Base-by-base conservation (phyloP, 2,888 invertebrate genomes). In the Chirona hameri region DNA sequence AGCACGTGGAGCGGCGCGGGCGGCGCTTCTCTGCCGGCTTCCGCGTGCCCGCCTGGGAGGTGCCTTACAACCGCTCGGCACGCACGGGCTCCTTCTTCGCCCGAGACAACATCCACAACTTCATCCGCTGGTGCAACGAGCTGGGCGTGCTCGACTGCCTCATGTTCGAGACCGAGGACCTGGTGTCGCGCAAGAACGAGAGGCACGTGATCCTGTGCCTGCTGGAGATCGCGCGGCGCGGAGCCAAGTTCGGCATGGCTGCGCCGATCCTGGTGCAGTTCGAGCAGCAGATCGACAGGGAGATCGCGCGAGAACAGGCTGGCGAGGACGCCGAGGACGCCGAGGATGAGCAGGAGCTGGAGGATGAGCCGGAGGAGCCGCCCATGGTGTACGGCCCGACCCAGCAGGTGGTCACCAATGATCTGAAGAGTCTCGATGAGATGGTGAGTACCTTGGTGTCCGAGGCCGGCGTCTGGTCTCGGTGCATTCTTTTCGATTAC, bases 31-130 rank as follows among this genome's bases (percentile, higher is more conserved):
- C 85, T 46, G 60, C 82, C 39, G 82, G 83, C 46, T 85, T 82
- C 82, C 65, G 81, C 31, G 83, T 85, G 46, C 84, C 85, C 24
- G 82, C 31, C 29, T 82, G 82, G 82, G 84, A 85, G 81, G 84
- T 85, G 24, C 83, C 82, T 29, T 85, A 83, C 83, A 69, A 84
- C 29, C 82, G 82, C 57, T 82, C 82, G 69, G 84, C 84, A 18
- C 81, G 81, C 29, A 82, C 84, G 24, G 85, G 85, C 5, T 85
- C 85, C 65, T 85, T 85, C 83, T 96, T 96, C 89, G 94, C 97
- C 60, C 91, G 98, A 87, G 98, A 98, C 90, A 98, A 98, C 89
- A 93, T 98, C 18, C 96, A 96, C 87, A 98, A 98, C 90, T 98
- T 98, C 89, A 98, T 98, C 86, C 52, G 82, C 81, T 96, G 95